Evolutionary conservation across 2,888 invertebrate species (phyloP), one percentile per base, ranked within the genome.

Genomic region (Emmelina monodactyla): DNA sequence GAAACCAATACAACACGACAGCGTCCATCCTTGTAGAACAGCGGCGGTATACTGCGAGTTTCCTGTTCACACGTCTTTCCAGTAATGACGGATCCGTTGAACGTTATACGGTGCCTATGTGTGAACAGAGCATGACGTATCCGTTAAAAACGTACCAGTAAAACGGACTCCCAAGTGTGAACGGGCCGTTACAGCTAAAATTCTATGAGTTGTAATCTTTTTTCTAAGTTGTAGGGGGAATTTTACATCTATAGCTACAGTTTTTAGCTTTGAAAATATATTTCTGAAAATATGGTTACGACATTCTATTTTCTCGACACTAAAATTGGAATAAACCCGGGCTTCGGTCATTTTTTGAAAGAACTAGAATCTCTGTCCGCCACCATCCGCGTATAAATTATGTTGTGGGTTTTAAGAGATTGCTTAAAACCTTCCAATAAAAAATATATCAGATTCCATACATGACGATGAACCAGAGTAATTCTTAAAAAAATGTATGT

Each of bases 271-370:
- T 25, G 35, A 40, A 16, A 42, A 47, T 5, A 43, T 9, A 29
- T 42, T 45, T 0, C 44, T 14, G 6, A 46, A 22, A 0, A 49
- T n/a, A 29, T 49, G 47, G 29, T 49, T 47, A 9, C 39, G 14
- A 33, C 46, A 47, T 31, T 46, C 43, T n/a, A 49, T 40, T 43
- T 47, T 47, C 31, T 38, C 39, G 2, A 47, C 45, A 1, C 41
- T 46, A 2, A 28, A 2, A 12, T 38, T 31, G 9, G 9, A 10
- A 29, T 49, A 47, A 2, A 46, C 46, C 1, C 28, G 31, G 7
- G 28, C 13, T 28, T 36, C 16, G 16, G 45, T 14, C n/a, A 47
- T 39, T 35, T 44, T n/a, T 22, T 3, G 13, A 45, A 41, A 5
- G 42, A 43, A 6, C 11, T 13, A 1, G 39, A 34, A 15, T 43